Evolutionary conservation across 2,888 invertebrate genomes (phyloP), one percentile per base, ranked within the genome.

Genomic region (Teleogryllus oceanicus): DNA sequence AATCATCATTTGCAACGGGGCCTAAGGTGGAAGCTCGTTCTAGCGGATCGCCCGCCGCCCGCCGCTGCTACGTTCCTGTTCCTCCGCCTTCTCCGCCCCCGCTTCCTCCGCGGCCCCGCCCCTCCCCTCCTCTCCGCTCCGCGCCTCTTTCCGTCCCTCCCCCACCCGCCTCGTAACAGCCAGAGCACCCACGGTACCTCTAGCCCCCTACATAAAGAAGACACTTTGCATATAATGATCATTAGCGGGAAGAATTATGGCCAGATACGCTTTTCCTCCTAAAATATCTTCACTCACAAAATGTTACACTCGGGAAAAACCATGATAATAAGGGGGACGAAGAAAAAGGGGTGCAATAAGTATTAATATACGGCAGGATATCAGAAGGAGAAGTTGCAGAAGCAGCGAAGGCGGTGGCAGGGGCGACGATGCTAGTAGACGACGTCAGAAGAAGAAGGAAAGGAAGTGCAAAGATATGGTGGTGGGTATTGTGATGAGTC

Each of bases 221-320:
- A 49, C 77, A 49, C 77, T 77, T 77, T 77, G 77, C 77, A 77
- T 77, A 77, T 77, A 49, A 77, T 77, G 77, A 77, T 77, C 77
- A 49, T 77, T 77, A 77, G 77, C 77, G n/a, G 49, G 77, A 77
- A 77, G 77, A 77, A 49, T 77, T 77, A 77, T 77, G 18, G 77
- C n/a, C 24, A 24, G 24, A 75, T 75, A 75, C 21, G 21, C 21
- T 24, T 24, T 75, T 75, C 75, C 75, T 13, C 75, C n/a, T 13
- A 75, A 80, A 80, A 80, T 80, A 80, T 80, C 80, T 77, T 77
- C 49, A 21, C 77, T 80, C 80, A 75, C 76, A 80, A 80, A 81
- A 81, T 81, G 80, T 78, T 81, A 78, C 81, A 80, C 79, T 50
- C 78, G 78, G 81, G 81, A 81, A 81, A 81, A 81, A 80, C 79